Evolutionary conservation across 2,888 invertebrate species (phyloP).

Genomic region (Coelinius sp.): DNA sequence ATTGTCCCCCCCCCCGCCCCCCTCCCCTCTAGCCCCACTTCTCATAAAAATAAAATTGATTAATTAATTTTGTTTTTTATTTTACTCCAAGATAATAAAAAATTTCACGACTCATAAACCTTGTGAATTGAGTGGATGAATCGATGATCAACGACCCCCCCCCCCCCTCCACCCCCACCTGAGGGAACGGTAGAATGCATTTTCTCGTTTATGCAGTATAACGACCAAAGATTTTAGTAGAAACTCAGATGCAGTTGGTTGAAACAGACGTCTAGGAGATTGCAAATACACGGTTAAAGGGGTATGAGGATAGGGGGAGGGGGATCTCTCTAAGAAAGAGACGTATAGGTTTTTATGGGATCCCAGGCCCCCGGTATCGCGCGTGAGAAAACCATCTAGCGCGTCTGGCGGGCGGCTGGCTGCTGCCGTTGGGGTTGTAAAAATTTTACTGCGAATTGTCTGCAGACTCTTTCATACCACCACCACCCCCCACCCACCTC

Average conservation of each 20-base stretch:
- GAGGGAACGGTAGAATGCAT: conserved; percentile 41
- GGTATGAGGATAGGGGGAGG: conserved; percentile 37
- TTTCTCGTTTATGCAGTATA: conserved; percentile 50
- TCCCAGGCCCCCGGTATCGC: conserved; percentile 61
- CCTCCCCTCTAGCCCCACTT: too few relatives aligned
- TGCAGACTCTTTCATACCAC: conserved; percentile 59
- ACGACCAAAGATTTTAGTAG: conserved; percentile 41
- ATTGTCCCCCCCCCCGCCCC: too few relatives aligned
- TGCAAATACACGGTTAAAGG: conserved; percentile 8
- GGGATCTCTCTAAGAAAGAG: conserved; percentile 38
- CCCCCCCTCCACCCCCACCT: neutral
- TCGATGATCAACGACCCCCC: neutral
- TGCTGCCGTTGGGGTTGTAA: conserved; percentile 58
- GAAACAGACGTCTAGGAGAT: conserved; percentile 21
- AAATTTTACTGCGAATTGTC: conserved; percentile 71
- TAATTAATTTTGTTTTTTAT: neutral
- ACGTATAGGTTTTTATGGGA: conserved; percentile 67
- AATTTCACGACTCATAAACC: conserved; percentile 1
- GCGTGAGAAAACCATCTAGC: conserved; percentile 57
- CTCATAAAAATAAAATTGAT: too few relatives aligned
- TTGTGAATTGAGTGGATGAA: neutral
- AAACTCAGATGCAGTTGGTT: conserved; percentile 8
- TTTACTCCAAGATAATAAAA: too few relatives aligned
- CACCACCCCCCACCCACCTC: conserved; percentile 1
- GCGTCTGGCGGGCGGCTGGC: conserved; percentile 60